Evolutionary conservation across 2,888 invertebrate species (phyloP), one percentile per base, ranked within the genome.

Genomic region (Myopa testacea): DNA sequence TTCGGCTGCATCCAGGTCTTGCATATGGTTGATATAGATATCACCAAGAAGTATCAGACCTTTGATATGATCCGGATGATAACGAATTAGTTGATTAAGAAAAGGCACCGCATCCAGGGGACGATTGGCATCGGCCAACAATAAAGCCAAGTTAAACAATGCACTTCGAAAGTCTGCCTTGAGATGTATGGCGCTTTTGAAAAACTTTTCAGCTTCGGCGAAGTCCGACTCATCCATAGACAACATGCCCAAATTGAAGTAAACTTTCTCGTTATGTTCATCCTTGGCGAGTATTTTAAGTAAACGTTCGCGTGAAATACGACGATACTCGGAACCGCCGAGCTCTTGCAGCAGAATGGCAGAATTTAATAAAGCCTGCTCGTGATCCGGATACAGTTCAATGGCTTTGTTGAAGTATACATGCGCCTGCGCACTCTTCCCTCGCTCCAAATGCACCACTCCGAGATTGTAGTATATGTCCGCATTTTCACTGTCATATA

Each of bases 181-280:
- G 16, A 96, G 90, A 83, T 95, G 94, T 0, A 96, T 95, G 0
- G 98, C 97, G 78, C 95, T 93, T 75, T 96, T 93, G 89, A 98
- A 98, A 94, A 96, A 97, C 76, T 94, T 93, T 88, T 98, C 97
- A 0, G 98, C 98, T 84, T 95, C 94, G 55, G 93, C 93, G 63
- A 94, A 95, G 86, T 97, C 95, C 65, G 95, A 93, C 85, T 97
- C 96, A 88, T 98, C 98, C 97, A 98, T 98, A 63, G 97, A 95
- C 67, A 98, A 90, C 98, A 98, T 98, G 81, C 97, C 98, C 76
- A 98, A 91, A 91, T 98, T 98, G 90, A 98, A 98, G 89, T 96
- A 96, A 6, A 98, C 95, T 79, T 97, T 92, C 87, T 98, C 97
- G 88, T 98, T 98, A 78, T 93, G 93, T 0, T 93, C 83, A 79